These are phyloP conservation scores for Numida meleagris DNA, from an alignment of 2,113 vertebrate genomes.

Conservation along the genomic window DNA sequence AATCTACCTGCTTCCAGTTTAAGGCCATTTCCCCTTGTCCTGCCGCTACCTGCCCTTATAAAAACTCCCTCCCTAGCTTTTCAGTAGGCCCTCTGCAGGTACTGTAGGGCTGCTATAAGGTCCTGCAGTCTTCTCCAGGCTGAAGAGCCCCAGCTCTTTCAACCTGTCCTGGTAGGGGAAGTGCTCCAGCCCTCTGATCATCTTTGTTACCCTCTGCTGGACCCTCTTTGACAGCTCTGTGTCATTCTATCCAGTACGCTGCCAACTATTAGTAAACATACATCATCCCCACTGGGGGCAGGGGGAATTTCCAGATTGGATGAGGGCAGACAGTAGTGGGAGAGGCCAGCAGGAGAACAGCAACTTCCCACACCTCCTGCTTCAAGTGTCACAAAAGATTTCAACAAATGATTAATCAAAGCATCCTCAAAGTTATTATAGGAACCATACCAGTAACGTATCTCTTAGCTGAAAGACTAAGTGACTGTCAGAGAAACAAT, in stretches of 20 bases:
- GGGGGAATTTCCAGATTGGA: not conserved
- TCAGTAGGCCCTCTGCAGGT: no score
- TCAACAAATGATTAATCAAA: not conserved
- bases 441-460: not conserved
- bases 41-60: no score
- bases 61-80: no score
- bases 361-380: not conserved
- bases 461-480: not conserved
- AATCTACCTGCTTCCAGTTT: no score
- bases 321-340: not conserved
- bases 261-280: not conserved
- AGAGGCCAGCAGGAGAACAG: not conserved
- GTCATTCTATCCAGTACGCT: not conserved
- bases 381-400: fast-evolving
- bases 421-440: not conserved
- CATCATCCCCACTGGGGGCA: fast-evolving
- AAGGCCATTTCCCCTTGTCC: no score
- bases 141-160: no score
- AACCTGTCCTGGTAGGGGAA: no score
- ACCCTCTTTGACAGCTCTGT: no score
- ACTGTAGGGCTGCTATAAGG: no score
- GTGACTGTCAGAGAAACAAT: not conserved
- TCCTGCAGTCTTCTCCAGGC: no score
- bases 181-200: no score
- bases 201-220: no score